Conservation (phyloP, 2,888 invertebrate genomes). For the Netelia fuscicornis region DNA sequence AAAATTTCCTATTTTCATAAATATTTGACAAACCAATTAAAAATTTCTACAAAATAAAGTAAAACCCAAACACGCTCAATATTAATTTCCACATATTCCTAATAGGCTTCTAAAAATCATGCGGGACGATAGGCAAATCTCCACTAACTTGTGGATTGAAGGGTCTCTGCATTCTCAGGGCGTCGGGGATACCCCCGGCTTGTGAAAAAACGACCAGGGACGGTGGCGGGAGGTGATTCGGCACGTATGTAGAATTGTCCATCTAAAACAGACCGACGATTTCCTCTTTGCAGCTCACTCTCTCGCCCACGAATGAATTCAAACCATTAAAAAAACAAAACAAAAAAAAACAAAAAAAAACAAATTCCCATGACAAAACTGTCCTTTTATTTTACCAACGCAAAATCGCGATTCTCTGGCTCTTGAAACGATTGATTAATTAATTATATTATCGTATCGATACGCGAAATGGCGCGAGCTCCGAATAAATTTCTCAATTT, state of each 20-base stretch:
- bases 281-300: conserved; percentile 70
- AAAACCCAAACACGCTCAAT: conserved; percentile 14
- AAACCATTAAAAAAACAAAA: too few species aligned
- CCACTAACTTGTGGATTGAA: conserved; percentile 89
- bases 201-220: conserved; percentile 91
- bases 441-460: conserved; percentile 3
- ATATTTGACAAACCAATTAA: too few species aligned
- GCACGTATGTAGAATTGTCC: conserved; percentile 91
- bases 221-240: conserved; percentile 91
- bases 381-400: neutral
- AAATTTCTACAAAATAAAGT: conserved; percentile 32
- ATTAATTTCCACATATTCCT: neutral
- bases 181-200: conserved; percentile 91
- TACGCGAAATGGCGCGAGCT: neutral
- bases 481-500: too few species aligned
- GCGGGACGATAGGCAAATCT: conserved; percentile 72
- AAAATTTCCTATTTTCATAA: conserved; percentile 25
- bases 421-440: conserved; percentile 2
- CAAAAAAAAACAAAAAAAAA: too few species aligned
- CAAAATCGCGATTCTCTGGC: conserved; percentile 17
- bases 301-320: conserved; percentile 52
- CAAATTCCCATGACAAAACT: neutral
- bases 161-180: conserved; percentile 91
- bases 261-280: conserved; percentile 85
- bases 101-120: conserved; percentile 57